Conservation (phyloP, 2,797 vertebrate species). For the Clarias platycephalus region DNA sequence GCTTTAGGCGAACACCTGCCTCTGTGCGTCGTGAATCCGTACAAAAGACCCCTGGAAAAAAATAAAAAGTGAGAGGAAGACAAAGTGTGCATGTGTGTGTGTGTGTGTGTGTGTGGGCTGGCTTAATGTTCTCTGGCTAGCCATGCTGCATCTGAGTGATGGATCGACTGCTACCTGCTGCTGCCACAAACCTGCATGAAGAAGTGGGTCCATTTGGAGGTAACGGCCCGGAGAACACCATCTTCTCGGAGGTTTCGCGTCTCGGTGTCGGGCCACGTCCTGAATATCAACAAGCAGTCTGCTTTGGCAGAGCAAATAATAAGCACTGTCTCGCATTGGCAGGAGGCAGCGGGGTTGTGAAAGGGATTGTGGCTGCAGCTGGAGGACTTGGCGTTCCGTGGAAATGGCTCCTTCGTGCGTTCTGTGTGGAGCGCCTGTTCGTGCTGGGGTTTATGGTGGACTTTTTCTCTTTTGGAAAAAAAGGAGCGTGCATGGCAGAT, state of each 20-base stretch:
- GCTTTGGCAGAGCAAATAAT: conserved; percentile 60
- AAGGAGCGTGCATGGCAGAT: neutral
- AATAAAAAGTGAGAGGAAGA: neutral
- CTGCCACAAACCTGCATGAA: conserved; percentile 50
- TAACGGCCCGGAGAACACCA: conserved; percentile 34
- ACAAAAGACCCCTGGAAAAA: conserved; percentile 56
- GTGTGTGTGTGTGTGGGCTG: conserved; percentile 3
- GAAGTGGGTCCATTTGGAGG: conserved; percentile 41
- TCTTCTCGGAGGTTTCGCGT: conserved; percentile 27
- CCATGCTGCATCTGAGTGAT: conserved; percentile 53
- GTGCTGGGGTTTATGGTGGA: conserved; percentile 15
- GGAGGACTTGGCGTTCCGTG: conserved; percentile 48
- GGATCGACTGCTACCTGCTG: conserved; percentile 50
- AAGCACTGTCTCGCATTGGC: conserved; percentile 59
- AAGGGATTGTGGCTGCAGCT: conserved; percentile 54
- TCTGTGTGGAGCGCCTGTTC: conserved; percentile 35
- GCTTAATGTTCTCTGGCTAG: conserved; percentile 48
- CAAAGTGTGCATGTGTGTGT: conserved; percentile 34
- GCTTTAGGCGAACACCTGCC: conserved; percentile 71
- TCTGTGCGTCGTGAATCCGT: conserved; percentile 63
- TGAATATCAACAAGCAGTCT: conserved; percentile 59
- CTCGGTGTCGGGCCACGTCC: conserved; percentile 35
- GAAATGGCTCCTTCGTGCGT: conserved; percentile 23
- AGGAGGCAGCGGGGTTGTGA: conserved; percentile 43
- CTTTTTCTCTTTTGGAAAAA: neutral